phyloP scores from a whole-genome alignment of 2,113 vertebrate species.

The Lamprologus callipterus region DNA sequence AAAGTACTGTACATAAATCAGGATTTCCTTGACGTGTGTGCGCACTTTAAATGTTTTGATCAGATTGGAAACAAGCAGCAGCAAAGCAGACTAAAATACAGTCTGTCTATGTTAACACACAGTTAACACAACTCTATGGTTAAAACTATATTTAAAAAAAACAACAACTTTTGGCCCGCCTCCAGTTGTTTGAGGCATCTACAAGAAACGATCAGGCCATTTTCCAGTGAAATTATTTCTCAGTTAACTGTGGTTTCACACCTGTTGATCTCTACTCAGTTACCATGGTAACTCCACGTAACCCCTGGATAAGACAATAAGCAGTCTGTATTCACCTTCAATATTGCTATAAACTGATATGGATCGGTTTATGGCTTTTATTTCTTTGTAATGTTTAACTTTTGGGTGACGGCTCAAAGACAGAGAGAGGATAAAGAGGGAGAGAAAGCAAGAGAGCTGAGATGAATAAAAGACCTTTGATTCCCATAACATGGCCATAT shows the following conservation, averaged over 20 bases:
- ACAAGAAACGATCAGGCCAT: not conserved
- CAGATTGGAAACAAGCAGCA: not conserved
- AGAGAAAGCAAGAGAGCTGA: accelerated
- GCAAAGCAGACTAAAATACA: not conserved
- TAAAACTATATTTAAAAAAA: not conserved
- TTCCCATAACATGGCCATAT: not conserved
- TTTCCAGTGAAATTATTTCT: not conserved
- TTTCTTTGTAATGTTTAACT: not conserved
- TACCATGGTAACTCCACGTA: not conserved
- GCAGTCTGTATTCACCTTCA: not conserved
- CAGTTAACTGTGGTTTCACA: not conserved
- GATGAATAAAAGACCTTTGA: not conserved
- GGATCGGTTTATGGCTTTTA: not conserved
- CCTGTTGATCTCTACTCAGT: not conserved
- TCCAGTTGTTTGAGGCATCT: not conserved
- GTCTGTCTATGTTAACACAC: not conserved
- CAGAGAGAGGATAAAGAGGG: not conserved
- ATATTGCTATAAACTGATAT: not conserved
- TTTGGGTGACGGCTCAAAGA: not conserved
- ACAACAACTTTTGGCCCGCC: not conserved
- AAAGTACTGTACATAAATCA: accelerated
- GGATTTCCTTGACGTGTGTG: not conserved
- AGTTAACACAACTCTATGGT: not conserved
- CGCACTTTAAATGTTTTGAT: not conserved
- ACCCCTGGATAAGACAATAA: not conserved